phyloP scores from a whole-genome alignment of 2,888 invertebrate species.

The Thymelicus sylvestris region DNA sequence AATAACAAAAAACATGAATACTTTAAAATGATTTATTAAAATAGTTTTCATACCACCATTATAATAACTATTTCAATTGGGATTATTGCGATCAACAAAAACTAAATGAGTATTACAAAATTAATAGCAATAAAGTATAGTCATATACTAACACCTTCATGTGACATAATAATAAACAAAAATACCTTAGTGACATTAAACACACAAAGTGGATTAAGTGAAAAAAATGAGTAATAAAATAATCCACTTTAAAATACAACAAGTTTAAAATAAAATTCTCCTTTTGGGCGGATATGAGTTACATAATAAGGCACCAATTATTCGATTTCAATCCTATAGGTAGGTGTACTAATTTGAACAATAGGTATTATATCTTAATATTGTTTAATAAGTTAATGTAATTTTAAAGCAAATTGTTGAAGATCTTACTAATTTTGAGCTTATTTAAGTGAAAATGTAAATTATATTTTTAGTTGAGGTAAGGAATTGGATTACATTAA shows the following conservation, averaged over 20 bases:
- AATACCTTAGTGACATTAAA: neutral
- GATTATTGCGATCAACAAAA: slow-evolving; percentile 37
- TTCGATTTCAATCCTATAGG: neutral
- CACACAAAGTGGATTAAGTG: neutral
- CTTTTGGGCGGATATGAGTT: slow-evolving; percentile 71
- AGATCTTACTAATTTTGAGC: neutral
- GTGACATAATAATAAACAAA: neutral
- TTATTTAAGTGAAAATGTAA: too few relatives aligned
- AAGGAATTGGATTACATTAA: too few relatives aligned
- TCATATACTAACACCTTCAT: neutral
- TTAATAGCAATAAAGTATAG: slow-evolving; percentile 24
- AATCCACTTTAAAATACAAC: neutral
- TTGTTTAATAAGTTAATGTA: slow-evolving; percentile 36
- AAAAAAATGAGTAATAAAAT: too few relatives aligned
- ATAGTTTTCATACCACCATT: slow-evolving; percentile 53
- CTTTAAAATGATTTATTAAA: slow-evolving; percentile 60
- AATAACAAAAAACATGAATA: slow-evolving; percentile 40
- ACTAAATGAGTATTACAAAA: slow-evolving; percentile 54
- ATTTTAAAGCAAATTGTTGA: slow-evolving; percentile 18
- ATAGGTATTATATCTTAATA: neutral
- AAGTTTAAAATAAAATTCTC: slow-evolving; percentile 25
- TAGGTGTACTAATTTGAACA: neutral
- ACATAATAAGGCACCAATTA: slow-evolving; percentile 75
- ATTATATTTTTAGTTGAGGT: too few relatives aligned
- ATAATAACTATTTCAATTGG: slow-evolving; percentile 49